Evolutionary conservation across 2,113 vertebrate species (phyloP), one percentile per base, ranked within the genome.

Genomic region (Gambusia holbrooki): DNA sequence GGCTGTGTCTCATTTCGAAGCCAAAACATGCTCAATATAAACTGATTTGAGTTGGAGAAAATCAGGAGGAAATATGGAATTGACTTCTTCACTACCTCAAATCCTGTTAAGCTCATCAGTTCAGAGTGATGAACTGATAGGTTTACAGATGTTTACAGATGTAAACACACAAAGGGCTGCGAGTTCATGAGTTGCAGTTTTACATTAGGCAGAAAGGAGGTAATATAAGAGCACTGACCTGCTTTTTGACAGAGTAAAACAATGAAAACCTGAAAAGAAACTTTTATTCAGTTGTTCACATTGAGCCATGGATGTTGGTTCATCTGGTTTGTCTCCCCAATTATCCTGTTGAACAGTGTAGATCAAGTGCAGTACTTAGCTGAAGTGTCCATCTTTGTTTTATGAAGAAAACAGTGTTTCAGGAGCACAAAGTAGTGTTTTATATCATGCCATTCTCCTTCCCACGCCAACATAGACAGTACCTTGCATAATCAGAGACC

Each of bases 401-500:
- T 8, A 22, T 8, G 48, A 54, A 54, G 1, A 54, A 54, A 54
- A 54, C 48, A 25, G 48, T 54, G 15, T 19, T 22, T 7, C 22
- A 54, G 19, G 48, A 54, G 48, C 1, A 27, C 19, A 27, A 65
- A 25, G 28, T 51, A 72, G 60, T 29, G 19, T 9, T 35, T 64
- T 37, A n/a, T 62, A 42, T 5, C 19, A 75, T 35, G 10, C 28
- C 30, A 9, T 51, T 32, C 32, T 33, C 17, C 69, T 76, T 63
- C 30, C 40, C 66, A 76, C 78, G 33, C 45, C 4, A 40, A 28
- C 28, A 69, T 28, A 62, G 62, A 66, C 61, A 27, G 15, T 3
- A 9, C 28, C 35, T 84, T 78, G 32, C 74, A 80, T 90, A 82
- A 86, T 71, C 66, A 28, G 58, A 74, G 32, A 6, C 4, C 48